Conservation (phyloP, 30 jellyfish, hydroid and myxozoan genomes). For the Cassiopea andromeda region DNA sequence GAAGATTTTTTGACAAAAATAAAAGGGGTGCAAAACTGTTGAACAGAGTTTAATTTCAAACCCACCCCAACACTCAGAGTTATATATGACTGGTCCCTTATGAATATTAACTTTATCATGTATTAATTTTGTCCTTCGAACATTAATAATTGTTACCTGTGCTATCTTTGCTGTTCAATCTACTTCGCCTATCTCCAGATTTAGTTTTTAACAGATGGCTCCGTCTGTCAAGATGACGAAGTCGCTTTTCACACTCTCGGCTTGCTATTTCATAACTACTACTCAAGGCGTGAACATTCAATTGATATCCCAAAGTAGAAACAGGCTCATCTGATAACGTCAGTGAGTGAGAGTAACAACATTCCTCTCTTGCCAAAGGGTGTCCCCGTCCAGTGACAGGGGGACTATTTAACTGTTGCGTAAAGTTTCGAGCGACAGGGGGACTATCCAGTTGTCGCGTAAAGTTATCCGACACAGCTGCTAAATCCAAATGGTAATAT, state of each 20-base stretch:
- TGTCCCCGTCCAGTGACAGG: neutral
- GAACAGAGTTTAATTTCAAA: too few species aligned
- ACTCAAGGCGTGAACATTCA: constrained; percentile 1
- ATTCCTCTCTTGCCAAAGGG: neutral
- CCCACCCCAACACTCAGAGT: too few species aligned
- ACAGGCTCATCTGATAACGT: neutral
- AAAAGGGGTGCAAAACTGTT: too few species aligned
- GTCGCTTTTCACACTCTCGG: constrained; percentile 16
- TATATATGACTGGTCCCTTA: neutral
- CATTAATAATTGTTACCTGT: neutral
- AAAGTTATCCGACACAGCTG: neutral
- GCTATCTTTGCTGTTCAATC: neutral
- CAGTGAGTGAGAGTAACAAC: neutral
- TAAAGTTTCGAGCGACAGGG: too few species aligned
- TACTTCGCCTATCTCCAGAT: neutral
- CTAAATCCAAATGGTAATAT: neutral
- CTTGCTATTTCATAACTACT: constrained; percentile 46
- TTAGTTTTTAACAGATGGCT: constrained; percentile 65
- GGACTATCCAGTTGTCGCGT: too few species aligned
- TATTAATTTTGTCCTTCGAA: neutral
- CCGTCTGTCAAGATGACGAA: neutral
- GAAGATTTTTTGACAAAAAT: too few species aligned
- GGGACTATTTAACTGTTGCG: neutral
- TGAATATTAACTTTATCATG: neutral
- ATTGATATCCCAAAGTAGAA: constrained; percentile 5